Evolutionary conservation across 2,113 vertebrate species (phyloP).

Genomic region (Catharus bicknelli): DNA sequence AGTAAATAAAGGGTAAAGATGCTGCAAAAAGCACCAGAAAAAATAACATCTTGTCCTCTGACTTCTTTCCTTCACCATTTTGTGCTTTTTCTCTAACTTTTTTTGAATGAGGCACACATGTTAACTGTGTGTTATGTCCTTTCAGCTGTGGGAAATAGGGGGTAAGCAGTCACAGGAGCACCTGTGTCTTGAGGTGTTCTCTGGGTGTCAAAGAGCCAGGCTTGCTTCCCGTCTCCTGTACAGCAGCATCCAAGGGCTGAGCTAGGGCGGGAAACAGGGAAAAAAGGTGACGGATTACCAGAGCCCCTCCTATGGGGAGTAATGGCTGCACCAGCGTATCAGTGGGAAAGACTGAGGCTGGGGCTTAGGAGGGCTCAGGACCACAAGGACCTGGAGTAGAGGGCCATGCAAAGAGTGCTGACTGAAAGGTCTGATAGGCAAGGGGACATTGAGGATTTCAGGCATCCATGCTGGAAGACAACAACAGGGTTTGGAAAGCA

Average conservation of each 20-base stretch:
- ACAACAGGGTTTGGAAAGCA: not conserved
- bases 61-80: not conserved
- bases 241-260: not conserved
- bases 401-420: not conserved
- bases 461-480: not conserved
- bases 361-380: not conserved
- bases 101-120: rapidly evolving
- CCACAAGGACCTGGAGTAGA: not conserved
- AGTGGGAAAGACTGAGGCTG: not conserved
- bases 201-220: not conserved
- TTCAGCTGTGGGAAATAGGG: not conserved
- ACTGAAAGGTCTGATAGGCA: not conserved
- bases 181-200: not conserved
- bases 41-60: not conserved
- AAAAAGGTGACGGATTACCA: no score
- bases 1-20: not conserved
- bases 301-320: rapidly evolving
- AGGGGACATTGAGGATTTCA: not conserved
- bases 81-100: not conserved
- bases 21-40: not conserved
- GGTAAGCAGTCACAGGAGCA: not conserved
- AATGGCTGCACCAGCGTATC: not conserved
- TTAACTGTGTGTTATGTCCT: rapidly evolving
- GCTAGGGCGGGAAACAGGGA: not conserved
- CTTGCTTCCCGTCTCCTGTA: not conserved